Evolutionary conservation across 2,888 invertebrate species (phyloP).

Genomic region (Troides helena): DNA sequence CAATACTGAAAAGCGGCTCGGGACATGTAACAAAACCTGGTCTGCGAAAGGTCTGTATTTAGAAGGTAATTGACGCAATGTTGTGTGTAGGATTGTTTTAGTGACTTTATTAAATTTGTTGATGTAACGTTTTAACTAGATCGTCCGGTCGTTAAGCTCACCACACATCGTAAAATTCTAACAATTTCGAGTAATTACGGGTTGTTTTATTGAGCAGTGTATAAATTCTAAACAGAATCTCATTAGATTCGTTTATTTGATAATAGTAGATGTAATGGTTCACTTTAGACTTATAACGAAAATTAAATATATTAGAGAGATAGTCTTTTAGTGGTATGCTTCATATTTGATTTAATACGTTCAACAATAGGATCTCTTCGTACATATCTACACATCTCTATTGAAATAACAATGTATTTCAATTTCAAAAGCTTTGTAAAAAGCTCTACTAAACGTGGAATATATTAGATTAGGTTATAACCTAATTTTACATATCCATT

Average conservation of each 20-base stretch:
- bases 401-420: too few relatives aligned
- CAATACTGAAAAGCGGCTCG: neutral
- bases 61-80: neutral
- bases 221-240: neutral
- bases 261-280: neutral
- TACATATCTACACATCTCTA: too few relatives aligned
- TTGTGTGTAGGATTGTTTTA: neutral
- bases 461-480: too few relatives aligned
- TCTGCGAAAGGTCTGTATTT: neutral
- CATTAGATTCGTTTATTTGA: neutral
- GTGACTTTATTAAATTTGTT: conserved; percentile 1
- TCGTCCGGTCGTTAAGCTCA: conserved; percentile 1
- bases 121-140: neutral
- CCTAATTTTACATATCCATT: too few relatives aligned
- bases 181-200: conserved; percentile 1
- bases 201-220: neutral
- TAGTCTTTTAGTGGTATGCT: too few relatives aligned
- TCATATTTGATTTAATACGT: too few relatives aligned
- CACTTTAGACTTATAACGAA: too few relatives aligned
- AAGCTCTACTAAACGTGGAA: too few relatives aligned
- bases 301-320: too few relatives aligned
- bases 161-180: conserved; percentile 2
- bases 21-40: neutral
- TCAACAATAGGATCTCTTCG: too few relatives aligned
- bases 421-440: too few relatives aligned